These are phyloP conservation scores for Antechinus flavipes DNA, from an alignment of 2,113 vertebrate species.

Conservation along the genomic window DNA sequence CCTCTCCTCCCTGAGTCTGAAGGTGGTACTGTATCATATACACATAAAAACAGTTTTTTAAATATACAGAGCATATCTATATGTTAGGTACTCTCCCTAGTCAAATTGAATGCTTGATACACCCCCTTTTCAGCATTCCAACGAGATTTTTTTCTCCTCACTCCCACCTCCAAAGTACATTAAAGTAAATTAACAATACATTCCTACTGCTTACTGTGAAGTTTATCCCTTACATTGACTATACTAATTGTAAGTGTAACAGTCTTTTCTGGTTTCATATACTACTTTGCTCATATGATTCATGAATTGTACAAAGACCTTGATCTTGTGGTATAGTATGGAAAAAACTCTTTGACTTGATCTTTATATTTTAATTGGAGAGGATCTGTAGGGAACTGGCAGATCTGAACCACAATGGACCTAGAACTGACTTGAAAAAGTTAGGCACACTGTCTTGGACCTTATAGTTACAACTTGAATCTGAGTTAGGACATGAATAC, in stretches of 20 bases:
- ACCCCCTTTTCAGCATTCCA: not conserved
- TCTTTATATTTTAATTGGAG: not conserved
- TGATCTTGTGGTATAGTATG: not conserved
- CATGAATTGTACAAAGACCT: not conserved
- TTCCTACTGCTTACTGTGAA: not conserved
- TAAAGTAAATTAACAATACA: conserved; percentile 30
- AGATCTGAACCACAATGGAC: not conserved
- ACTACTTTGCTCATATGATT: not conserved
- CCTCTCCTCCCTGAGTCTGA: not conserved
- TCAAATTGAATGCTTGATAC: not conserved
- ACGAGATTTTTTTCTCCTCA: not conserved
- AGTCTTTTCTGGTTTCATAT: not conserved
- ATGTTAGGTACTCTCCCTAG: not conserved
- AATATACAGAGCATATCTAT: not conserved
- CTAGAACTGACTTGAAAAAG: not conserved
- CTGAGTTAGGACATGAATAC: not conserved
- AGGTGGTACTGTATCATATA: not conserved
- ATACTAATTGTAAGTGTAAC: not conserved
- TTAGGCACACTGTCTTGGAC: not conserved
- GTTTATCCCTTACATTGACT: not conserved
- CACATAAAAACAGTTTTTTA: not conserved
- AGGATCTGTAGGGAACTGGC: not conserved
- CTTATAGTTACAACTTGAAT: not conserved
- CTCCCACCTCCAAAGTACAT: not conserved
- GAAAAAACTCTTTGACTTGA: not conserved